Base-by-base conservation (phyloP, 2,888 invertebrate genomes). In the Physocephala rufipes region DNA sequence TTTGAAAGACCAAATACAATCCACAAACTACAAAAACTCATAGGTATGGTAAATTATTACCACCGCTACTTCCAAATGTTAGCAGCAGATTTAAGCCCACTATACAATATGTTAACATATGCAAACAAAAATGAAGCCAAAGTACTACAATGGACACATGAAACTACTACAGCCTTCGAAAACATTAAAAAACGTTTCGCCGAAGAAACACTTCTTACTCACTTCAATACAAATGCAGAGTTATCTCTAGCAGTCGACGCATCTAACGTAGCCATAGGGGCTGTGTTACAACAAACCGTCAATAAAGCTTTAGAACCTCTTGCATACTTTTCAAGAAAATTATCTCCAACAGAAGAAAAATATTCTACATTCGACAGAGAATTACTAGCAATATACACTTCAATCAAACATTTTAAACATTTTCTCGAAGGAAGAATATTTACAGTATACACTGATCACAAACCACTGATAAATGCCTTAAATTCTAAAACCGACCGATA, bases 401-500 rank as follows among this genome's bases (percentile, higher is more conserved):
- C 21, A n/a, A n/a, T 58, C 26, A 24, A 58, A 58, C 58, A 58
- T 24, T 58, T 58, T 24, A 58, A 36, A 9, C 65, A 72, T 53
- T 51, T 72, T 21, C 36, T 68, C 2, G 72, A 72, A 59, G 65
- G 65, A 19, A 49, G 69, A 28, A 49, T 12, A 5, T 69, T 72
- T n/a, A 69, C 62, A n/a, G 26, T 69, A 26, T 72, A 61, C 45
- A 59, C 69, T 1, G 72, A 69, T 36, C 72, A 72, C 26, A 61
- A 71, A 47, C 64, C 65, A n/a, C 49, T 71, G 15, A 28, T 59
- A 30, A 21, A 24, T 26, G 64, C 65, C 21, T 45, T 72, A n/a
- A n/a, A 53, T 55, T 71, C 73, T 30, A 74, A 71, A 45, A 67
- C 63, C 4, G 74, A 71, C 5, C 58, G 47, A 36, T 67, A n/a